Conservation (phyloP, 1,140 invertebrate species). For the Apis florea region DNA sequence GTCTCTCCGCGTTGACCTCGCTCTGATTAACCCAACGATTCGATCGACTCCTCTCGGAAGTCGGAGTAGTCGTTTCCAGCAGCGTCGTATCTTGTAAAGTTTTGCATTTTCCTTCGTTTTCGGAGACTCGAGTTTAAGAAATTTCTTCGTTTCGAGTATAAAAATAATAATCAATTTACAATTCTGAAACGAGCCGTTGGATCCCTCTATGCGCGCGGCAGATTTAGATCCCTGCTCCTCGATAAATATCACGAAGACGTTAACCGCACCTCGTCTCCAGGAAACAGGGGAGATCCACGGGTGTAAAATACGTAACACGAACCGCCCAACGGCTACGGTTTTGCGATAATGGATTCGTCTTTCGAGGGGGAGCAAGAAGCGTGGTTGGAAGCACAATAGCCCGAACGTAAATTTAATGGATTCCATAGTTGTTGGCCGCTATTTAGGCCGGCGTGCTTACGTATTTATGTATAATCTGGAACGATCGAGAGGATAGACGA, state of each 20-base stretch:
- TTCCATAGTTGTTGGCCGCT: conserved; percentile 23
- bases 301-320: background rate
- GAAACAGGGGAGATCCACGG: background rate
- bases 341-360: conserved; percentile 29
- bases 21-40: background rate
- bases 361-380: background rate
- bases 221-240: background rate
- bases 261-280: too few species aligned
- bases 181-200: too few species aligned
- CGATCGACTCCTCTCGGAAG: too few species aligned
- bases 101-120: too few species aligned
- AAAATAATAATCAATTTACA: too few species aligned
- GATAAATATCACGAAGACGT: background rate
- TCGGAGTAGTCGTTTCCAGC: too few species aligned
- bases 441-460: background rate
- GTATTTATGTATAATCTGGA: background rate
- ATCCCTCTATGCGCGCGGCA: background rate
- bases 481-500: too few species aligned
- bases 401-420: conserved; percentile 16
- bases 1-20: too few species aligned
- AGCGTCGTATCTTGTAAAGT: too few species aligned
- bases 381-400: conserved; percentile 1
- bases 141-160: too few species aligned
- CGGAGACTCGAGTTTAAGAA: too few species aligned
- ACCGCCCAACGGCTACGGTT: background rate